Conservation (phyloP, 2,797 vertebrate species). For the Neomorphus geoffroyi region DNA sequence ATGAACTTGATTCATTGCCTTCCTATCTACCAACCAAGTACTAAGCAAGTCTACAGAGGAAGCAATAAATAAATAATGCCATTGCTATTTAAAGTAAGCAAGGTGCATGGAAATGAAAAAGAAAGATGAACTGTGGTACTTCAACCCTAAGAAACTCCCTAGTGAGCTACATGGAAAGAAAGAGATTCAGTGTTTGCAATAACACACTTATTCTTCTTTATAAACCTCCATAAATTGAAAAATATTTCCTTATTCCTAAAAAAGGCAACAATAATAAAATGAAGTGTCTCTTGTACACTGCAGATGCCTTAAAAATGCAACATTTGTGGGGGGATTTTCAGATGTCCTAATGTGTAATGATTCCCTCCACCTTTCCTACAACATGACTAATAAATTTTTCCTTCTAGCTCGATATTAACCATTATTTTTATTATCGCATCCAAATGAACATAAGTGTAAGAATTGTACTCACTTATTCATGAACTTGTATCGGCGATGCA, state of each 20-base stretch:
- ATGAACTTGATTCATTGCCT: not conserved
- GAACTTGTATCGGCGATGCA: slow-evolving; percentile 91
- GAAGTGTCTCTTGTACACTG: not conserved
- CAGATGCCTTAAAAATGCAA: not conserved
- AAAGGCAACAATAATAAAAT: not conserved
- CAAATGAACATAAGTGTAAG: not conserved
- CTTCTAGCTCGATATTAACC: not conserved
- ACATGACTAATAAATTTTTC: not conserved
- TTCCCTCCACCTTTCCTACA: not conserved
- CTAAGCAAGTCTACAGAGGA: not conserved
- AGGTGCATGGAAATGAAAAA: not conserved
- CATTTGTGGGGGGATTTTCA: not conserved
- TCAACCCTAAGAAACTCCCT: not conserved
- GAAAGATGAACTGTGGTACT: not conserved
- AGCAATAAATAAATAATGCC: not conserved
- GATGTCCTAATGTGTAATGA: not conserved
- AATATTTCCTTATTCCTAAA: not conserved
- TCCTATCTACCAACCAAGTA: not conserved
- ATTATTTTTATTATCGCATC: not conserved
- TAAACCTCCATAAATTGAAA: not conserved
- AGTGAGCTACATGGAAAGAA: not conserved
- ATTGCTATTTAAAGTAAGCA: not conserved
- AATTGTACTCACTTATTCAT: slow-evolving; percentile 88
- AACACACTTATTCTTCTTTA: not conserved
- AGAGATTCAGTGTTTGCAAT: not conserved